phyloP scores from a whole-genome alignment of 92 coral and sea anemone species.

The Porites rus region DNA sequence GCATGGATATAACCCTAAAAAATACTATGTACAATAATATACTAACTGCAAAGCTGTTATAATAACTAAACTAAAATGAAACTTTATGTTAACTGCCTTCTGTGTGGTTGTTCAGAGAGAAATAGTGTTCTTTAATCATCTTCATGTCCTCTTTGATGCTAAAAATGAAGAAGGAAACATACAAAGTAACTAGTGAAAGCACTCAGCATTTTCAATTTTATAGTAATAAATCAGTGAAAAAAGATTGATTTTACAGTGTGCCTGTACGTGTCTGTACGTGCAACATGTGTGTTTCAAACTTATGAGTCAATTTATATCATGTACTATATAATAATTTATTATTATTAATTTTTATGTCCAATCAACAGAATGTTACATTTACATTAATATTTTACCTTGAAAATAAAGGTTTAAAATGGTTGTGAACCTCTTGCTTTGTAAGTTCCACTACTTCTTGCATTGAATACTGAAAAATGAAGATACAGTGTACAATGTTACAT shows the following conservation, averaged over 20 bases:
- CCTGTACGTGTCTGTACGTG: no score
- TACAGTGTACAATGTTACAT: no score
- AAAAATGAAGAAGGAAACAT: not conserved
- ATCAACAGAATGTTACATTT: not conserved
- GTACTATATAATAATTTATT: not conserved
- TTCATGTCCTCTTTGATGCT: constrained; percentile 47
- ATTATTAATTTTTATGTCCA: not conserved
- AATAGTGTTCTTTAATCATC: not conserved
- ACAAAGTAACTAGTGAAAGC: not conserved
- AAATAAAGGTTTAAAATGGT: constrained; percentile 56
- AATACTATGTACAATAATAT: not conserved
- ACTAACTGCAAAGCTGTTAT: no score
- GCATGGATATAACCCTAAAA: no score
- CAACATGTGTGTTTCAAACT: no score
- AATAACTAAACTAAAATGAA: not conserved
- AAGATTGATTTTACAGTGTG: no score
- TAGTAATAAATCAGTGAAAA: no score
- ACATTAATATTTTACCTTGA: constrained; percentile 44
- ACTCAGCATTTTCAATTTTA: no score
- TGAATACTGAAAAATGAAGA: constrained; percentile 39
- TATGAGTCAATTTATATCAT: no score
- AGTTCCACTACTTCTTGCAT: constrained; percentile 72
- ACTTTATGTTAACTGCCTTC: not conserved
- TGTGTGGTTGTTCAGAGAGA: not conserved
- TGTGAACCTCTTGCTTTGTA: constrained; percentile 68